A percentile compares a stretch with the other conserved stretches of the same genome.
These are phyloP conservation scores for Caenorhabditis briggsae DNA, from an alignment of 1,140 invertebrate genomes.

Conservation along the genomic window DNA sequence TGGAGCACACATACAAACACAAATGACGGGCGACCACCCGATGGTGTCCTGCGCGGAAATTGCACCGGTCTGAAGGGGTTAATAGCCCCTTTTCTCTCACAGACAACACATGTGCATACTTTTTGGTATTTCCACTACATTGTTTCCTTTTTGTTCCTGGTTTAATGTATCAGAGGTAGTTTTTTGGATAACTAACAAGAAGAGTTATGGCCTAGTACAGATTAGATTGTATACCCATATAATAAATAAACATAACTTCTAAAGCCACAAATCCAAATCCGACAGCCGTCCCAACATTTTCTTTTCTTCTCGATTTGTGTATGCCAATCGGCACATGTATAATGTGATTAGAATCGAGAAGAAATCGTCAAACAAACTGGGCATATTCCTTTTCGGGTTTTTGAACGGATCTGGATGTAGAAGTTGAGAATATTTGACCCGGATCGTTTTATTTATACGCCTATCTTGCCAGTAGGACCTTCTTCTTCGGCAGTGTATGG, in stretches of 20 bases:
- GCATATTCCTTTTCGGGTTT: no score
- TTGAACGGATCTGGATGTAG: background rate
- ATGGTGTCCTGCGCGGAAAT: constrained; percentile 35
- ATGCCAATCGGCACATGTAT: constrained; percentile 43
- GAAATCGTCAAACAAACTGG: constrained; percentile 19
- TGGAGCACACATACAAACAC: constrained; percentile 21
- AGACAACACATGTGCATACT: constrained; percentile 49
- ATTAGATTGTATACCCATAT: constrained; percentile 31
- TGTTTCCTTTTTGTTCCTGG: constrained; percentile 25
- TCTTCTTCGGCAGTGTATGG: background rate
- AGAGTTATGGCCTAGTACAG: no score
- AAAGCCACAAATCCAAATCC: constrained; percentile 20
- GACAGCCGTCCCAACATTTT: constrained; percentile 33
- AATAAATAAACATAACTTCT: constrained; percentile 46
- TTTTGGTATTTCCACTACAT: background rate
- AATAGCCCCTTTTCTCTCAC: constrained; percentile 14
- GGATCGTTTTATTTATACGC: background rate
- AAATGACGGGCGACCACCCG: background rate
- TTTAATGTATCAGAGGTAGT: background rate
- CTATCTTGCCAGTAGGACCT: background rate
- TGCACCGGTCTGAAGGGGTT: constrained; percentile 44
- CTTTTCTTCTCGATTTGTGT: constrained; percentile 29
- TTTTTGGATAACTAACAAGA: background rate
- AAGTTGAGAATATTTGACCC: background rate
- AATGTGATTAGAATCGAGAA: constrained; percentile 38